Percentiles rank a stretch among this genome's conserved stretches.
Conservation (phyloP, 2,888 invertebrate genomes). For the Spodoptera picta region DNA sequence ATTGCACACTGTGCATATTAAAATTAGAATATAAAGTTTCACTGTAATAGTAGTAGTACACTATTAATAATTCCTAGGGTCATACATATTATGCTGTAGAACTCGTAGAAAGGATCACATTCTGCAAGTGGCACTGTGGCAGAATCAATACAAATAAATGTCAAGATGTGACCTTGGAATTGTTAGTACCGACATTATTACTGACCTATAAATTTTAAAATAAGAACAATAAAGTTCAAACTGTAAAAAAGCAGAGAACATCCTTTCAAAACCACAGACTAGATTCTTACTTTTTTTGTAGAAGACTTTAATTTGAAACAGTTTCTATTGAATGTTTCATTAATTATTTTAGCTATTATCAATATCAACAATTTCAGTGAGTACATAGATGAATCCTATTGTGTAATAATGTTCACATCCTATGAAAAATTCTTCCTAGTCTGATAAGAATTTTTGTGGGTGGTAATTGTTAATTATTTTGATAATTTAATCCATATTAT, state of each 20-base stretch:
- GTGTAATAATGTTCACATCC: conserved; percentile 6
- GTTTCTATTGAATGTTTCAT: too few relatives aligned
- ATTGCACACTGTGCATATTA: too few relatives aligned
- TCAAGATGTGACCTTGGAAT: conserved; percentile 32
- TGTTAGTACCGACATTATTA: conserved; percentile 5
- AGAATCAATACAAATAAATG: conserved; percentile 36
- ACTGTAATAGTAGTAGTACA: neutral
- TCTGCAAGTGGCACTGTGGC: conserved; percentile 15
- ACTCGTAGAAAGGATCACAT: conserved; percentile 45
- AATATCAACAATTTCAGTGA: conserved; percentile 1
- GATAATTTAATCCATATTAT: neutral
- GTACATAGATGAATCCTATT: neutral
- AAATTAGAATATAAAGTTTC: neutral
- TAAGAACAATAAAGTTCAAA: neutral
- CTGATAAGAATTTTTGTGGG: conserved; percentile 21
- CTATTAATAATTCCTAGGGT: conserved; percentile 10
- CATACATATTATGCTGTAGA: neutral
- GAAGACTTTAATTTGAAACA: neutral
- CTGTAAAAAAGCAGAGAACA: neutral
- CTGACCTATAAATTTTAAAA: conserved; percentile 1
- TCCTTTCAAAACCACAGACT: neutral
- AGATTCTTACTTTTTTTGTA: neutral
- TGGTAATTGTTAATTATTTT: neutral
- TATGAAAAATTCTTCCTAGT: conserved; percentile 4
- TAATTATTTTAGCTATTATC: neutral